These are phyloP conservation scores for Ammodytes dubius DNA, from an alignment of 2,113 vertebrate species.

Conservation along the genomic window DNA sequence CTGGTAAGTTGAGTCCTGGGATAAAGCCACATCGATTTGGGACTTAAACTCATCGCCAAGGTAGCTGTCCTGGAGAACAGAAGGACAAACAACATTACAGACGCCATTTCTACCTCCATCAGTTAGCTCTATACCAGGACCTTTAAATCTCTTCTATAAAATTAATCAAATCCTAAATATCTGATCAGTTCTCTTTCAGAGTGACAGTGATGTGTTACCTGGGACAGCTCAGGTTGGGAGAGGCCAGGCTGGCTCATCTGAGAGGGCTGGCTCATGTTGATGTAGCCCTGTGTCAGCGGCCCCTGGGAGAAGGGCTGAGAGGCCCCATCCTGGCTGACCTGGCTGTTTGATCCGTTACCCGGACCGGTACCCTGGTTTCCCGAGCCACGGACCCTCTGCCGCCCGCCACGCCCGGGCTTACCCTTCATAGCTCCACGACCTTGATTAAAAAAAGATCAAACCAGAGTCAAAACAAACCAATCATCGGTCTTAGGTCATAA, in stretches of 20 bases:
- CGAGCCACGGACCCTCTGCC: constrained; percentile 92
- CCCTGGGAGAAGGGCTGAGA: constrained; percentile 99
- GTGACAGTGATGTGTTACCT: constrained; percentile 81
- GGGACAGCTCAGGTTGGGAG: constrained; percentile 96
- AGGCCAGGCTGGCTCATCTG: constrained; percentile 99
- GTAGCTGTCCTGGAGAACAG: constrained; percentile 93
- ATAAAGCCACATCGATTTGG: constrained; percentile 98
- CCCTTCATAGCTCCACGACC: constrained; percentile 94
- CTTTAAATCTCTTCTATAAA: background rate
- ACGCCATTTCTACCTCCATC: background rate
- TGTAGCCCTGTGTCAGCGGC: constrained; percentile 97
- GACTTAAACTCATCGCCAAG: constrained; percentile 99
- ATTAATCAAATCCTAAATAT: background rate
- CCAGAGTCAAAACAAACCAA: background rate
- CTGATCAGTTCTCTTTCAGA: background rate
- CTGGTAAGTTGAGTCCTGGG: constrained; percentile 99
- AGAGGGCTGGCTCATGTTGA: constrained; percentile 98
- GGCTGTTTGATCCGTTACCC: constrained; percentile 89
- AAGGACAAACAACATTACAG: constrained; percentile 9
- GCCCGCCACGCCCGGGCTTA: constrained; percentile 90
- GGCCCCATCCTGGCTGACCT: constrained; percentile 94
- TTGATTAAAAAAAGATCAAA: constrained; percentile 55
- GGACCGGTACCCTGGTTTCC: constrained; percentile 87
- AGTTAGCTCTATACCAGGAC: background rate
- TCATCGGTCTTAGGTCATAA: background rate